Evolutionary conservation across 2,113 vertebrate species (phyloP), one percentile per base, ranked within the genome.

Genomic region (Corvus moneduloides): DNA sequence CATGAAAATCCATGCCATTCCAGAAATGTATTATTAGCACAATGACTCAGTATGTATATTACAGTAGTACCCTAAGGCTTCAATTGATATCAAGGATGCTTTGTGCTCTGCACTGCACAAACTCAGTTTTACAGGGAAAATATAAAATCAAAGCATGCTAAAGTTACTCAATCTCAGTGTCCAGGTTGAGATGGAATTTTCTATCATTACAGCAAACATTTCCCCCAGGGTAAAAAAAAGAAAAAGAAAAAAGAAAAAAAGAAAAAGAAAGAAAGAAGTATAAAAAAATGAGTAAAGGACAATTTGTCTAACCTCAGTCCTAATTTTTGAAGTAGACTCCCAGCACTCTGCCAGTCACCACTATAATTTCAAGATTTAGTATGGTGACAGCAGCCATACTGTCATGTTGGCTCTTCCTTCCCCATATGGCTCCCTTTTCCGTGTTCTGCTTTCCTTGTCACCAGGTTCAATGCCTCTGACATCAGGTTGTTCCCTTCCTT

Each of bases 401-500:
- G 35, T 32, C 51, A 1, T 27, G 16, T 32, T 92, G 79, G 79
- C 69, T 95, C 58, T 39, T 52, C 58, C 48, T 22, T 76, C 67
- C 27, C 41, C 66, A 56, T 71, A 16, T 16, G 27, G 92, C 79
- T 92, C 54, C 76, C 48, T 48, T 89, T 95, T 69, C 90, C 85
- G 89, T 86, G 89, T 94, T 97, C 96, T 91, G 90, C 82, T 84
- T 63, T 78, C 73, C 80, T 82, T 94, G 78, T 87, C 22, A 9
- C 64, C 74, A 82, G 66, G 74, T 72, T 77, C 74, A 26, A 26
- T 71, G 55, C 56, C 73, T 85, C 93, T 96, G 87, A 87, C 86
- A 96, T 91, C 89, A 89, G 58, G 51, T 56, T 58, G 90, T 97
- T 96, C 85, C 78, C 84, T 95, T 90, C 67, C 85, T 96, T 72